Evolutionary conservation across 2,888 invertebrate species (phyloP).

Genomic region (Philonicus albiceps): DNA sequence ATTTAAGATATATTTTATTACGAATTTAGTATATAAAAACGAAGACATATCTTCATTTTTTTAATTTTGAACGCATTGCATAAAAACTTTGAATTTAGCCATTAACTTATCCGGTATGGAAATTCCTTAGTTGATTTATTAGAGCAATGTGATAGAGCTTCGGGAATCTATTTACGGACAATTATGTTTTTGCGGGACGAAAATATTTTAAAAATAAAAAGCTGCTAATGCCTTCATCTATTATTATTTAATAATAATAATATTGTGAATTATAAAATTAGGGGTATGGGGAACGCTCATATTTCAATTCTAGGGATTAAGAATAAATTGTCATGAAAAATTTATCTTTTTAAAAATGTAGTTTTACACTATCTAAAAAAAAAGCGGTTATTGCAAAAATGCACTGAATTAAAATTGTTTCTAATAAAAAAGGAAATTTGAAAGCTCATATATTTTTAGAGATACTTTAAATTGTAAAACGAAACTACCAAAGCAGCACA

Average conservation of each 20-base stretch:
- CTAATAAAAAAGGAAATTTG: too few relatives aligned
- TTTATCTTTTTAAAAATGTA: too few relatives aligned
- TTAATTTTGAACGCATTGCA: neutral
- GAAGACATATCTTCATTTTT: neutral
- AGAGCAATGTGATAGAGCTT: neutral
- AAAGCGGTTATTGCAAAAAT: too few relatives aligned
- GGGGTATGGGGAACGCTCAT: neutral
- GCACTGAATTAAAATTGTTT: too few relatives aligned
- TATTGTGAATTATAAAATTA: too few relatives aligned
- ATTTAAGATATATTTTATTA: too few relatives aligned
- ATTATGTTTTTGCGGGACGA: neutral
- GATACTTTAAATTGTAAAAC: neutral
- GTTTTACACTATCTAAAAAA: too few relatives aligned
- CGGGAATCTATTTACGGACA: neutral
- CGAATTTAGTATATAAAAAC: neutral
- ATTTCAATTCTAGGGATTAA: neutral
- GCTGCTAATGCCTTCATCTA: too few relatives aligned
- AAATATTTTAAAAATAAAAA: neutral
- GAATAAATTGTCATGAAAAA: too few relatives aligned
- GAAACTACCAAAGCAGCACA: neutral
- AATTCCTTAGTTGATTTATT: neutral
- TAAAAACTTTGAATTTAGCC: neutral
- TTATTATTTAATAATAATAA: neutral
- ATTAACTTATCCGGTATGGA: neutral
- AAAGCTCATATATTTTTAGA: neutral